phyloP scores from a whole-genome alignment of 2,797 vertebrate genomes.

The Sebastes minor region DNA sequence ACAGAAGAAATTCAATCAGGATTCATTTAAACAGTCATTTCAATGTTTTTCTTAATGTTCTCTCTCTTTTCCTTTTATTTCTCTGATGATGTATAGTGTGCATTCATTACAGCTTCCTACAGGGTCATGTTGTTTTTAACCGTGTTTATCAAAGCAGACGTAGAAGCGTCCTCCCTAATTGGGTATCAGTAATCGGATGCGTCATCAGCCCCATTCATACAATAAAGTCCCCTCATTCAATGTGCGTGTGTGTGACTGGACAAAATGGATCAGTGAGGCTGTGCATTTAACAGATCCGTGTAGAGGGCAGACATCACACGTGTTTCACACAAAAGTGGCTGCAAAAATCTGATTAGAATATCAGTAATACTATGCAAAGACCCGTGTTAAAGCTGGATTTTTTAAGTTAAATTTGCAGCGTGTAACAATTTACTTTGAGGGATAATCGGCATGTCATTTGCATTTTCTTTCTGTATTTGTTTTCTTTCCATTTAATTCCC shows the following conservation, averaged over 20 bases:
- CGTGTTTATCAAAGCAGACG: background rate
- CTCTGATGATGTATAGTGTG: background rate
- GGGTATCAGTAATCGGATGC: background rate
- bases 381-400: background rate
- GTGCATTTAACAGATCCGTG: background rate
- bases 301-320: background rate
- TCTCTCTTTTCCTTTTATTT: background rate
- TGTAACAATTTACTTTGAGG: background rate
- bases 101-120: background rate
- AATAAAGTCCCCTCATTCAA: background rate
- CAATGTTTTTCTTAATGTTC: background rate
- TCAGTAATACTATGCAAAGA: background rate
- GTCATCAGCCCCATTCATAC: background rate
- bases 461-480: background rate
- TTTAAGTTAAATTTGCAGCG: background rate
- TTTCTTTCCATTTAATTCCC: background rate
- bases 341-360: background rate
- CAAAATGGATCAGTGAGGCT: slow-evolving; percentile 6
- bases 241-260: background rate
- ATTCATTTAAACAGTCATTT: background rate
- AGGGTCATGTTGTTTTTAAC: background rate
- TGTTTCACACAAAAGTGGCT: background rate
- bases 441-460: background rate
- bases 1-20: background rate
- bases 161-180: background rate